Evolutionary conservation across 2,888 invertebrate species (phyloP), one percentile per base, ranked within the genome.

Genomic region (Actias luna): DNA sequence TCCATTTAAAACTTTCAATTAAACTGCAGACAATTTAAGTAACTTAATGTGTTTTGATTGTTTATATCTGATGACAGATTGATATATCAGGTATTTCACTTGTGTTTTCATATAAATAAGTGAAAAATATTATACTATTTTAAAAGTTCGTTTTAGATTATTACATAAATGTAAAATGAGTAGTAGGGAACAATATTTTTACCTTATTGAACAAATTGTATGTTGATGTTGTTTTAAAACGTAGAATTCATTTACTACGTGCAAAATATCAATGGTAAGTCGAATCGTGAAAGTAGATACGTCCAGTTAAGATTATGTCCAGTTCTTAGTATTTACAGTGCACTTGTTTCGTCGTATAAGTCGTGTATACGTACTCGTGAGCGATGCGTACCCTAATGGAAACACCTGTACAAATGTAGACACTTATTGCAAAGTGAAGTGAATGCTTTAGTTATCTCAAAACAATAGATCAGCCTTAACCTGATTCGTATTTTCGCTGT

Each of bases 381-480:
- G n/a, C 59, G 39, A 12, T 36, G 3, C 42, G 27, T 42, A 18
- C 46, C 3, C 12, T 50, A 22, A 1, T 29, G 7, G 8, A n/a
- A 29, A 55, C 55, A 55, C 55, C 55, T 55, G 55, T 29, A 55
- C 29, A 55, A 29, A n/a, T 55, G 29, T 29, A 29, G 16, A 55
- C 27, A 29, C 18, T 25, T 50, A 50, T 12, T 25, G 25, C 25
- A 55, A 55, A 29, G n/a, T 29, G 36, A n/a, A 27, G 55, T 36
- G 16, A 29, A 55, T 1, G 25, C 57, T 58, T 5, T 42, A 58
- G 22, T 16, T 60, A 42, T 58, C 66, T 65, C 66, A 58, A 66
- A 75, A 81, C 80, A 82, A 80, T 80, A 71, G 71, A 65, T 59
- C 71, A 64, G 68, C 76, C 76, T 79, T 79, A 64, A 78, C 77